Base-by-base conservation (phyloP, 1,140 invertebrate genomes). In the Drosophila ohnishii region DNA sequence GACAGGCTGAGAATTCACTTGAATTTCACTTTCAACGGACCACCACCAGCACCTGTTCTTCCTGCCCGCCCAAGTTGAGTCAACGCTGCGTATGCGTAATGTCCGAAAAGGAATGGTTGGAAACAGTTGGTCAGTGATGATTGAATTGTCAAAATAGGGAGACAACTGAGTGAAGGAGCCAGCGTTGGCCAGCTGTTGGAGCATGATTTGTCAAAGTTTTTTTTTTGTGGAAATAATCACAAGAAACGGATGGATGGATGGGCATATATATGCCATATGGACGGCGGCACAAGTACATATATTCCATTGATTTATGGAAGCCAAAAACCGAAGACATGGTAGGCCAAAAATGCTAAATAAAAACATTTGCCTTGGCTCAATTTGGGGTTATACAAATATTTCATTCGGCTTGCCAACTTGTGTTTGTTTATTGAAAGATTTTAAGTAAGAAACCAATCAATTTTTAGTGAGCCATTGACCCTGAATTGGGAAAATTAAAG, bases 1-100 rank as follows among this genome's bases (percentile, higher is more conserved):
- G 67, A 71, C 65, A 60, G 62, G 14, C 62, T 37, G 16, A 78
- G 25, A 48, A 22, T 78, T 72, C 57, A 72, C 53, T 75, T 64
- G 44, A 69, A 65, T 80, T 82, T 74, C 56, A 66, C 78, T 77
- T 77, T 81, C 59, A 60, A 30, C 37, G 45, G 73, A 61, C 58
- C 77, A 72, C 60, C 58, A 40, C 32, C 67, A n/a, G 34, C 47
- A 48, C n/a, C 48, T 50, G 48, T 10, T 32, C 51, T 47, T 45
- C 5, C 32, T 55, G 16, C 22, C 48, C 74, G 35, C 32, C 63
- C 40, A 67, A 58, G 42, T 65, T 85, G 74, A 75, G 61, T 85
- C 78, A 85, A 78, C 78, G 44, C 47, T 56, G 70, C 82, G 82
- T 82, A 86, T 86, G 64, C 71, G 83, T 79, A 83, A 82, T 73